Conservation (phyloP, 2,797 vertebrate genomes). For the Onychomys torridus region DNA sequence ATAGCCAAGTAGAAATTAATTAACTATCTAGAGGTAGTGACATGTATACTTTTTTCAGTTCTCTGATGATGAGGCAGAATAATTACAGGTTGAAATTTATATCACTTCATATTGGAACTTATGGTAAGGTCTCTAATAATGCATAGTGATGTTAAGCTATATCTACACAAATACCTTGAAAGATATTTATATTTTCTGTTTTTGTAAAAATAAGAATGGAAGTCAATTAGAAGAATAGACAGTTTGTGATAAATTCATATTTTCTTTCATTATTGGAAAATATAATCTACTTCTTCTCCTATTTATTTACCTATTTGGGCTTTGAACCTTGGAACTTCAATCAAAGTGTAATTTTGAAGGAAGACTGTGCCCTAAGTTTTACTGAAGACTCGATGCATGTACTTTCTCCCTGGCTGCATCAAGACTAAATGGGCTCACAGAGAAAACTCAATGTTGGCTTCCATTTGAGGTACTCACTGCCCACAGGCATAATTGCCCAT, state of each 20-base stretch:
- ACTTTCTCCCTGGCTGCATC: conserved; percentile 64
- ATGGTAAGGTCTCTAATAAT: background rate
- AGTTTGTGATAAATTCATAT: conserved; percentile 80
- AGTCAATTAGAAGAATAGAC: conserved; percentile 79
- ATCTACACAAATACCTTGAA: conserved; percentile 68
- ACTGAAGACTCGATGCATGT: conserved; percentile 69
- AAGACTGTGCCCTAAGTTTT: conserved; percentile 81
- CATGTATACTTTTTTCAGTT: background rate
- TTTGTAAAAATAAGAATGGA: conserved; percentile 77
- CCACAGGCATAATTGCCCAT: conserved; percentile 36
- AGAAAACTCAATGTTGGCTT: conserved; percentile 69
- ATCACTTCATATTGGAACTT: background rate
- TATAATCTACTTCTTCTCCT: conserved; percentile 73
- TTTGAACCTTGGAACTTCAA: conserved; percentile 85
- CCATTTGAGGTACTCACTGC: conserved; percentile 36
- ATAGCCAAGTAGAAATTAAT: background rate
- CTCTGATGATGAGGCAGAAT: background rate
- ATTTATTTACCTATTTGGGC: conserved; percentile 80
- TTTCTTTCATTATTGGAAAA: conserved; percentile 81
- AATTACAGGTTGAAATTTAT: background rate
- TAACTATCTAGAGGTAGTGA: background rate
- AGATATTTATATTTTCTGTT: conserved; percentile 75
- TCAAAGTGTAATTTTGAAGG: conserved; percentile 84
- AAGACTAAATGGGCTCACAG: conserved; percentile 65
- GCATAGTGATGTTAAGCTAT: conserved; percentile 23